Conservation (phyloP, 2,797 vertebrate genomes). For the Calcarius lapponicus region DNA sequence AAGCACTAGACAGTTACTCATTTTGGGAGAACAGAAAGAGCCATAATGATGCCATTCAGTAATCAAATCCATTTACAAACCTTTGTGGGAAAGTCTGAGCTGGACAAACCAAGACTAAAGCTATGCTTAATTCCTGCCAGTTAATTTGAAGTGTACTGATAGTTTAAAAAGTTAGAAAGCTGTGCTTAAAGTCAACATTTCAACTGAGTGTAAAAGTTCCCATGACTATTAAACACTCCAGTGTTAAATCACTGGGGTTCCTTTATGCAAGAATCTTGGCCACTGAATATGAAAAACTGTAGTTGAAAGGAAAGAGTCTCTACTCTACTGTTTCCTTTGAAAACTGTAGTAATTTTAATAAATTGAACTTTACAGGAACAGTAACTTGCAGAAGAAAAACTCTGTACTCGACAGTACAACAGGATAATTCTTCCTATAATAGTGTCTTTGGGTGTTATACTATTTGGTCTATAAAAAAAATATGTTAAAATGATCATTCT, state of each 20-base stretch:
- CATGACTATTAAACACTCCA: background rate
- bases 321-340: background rate
- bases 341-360: background rate
- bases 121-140: background rate
- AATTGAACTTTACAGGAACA: background rate
- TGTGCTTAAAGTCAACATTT: background rate
- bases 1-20: background rate
- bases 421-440: background rate
- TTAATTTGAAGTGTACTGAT: background rate
- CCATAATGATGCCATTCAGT: background rate
- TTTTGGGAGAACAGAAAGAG: background rate
- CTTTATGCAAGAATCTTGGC: background rate
- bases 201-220: background rate
- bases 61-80: slow-evolving; percentile 21
- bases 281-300: background rate
- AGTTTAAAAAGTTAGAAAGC: background rate
- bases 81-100: background rate
- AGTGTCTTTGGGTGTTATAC: background rate
- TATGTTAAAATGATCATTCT: background rate
- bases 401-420: background rate
- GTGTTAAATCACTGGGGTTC: background rate
- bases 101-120: background rate
- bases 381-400: background rate
- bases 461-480: background rate
- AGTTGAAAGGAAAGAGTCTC: background rate